Base-by-base conservation (phyloP, 1,140 invertebrate species). In the Helicorthomorpha holstii region DNA sequence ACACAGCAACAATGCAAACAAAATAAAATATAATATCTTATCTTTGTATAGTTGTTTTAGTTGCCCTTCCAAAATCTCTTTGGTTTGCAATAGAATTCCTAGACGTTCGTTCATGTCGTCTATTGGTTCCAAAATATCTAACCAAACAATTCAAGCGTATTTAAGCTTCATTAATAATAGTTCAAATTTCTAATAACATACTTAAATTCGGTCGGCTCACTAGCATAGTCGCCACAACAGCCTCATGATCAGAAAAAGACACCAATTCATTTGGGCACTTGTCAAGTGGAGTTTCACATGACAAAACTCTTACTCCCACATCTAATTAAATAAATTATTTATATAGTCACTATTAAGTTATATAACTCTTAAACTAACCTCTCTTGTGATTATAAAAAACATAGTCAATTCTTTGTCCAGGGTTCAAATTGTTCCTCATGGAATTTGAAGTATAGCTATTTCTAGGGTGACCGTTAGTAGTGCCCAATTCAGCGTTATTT, bases 181-280 rank as follows among this genome's bases (percentile, higher is more conserved):
- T 12, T 27, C 10, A 22, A 48, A 48, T 7, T 50, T 47, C 29
- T 45, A 46, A 47, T 43, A 50, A 10, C 3, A 48, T 41, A 50
- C 49, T 27, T 41, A 21, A 43, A 4, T n/a, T 26, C 2, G n/a
- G 48, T 45, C 55, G 57, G 16, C 49, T 64, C 27, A 77, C 57
- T 59, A 68, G 69, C 19, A 89, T 63, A 44, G 69, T 72, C 19
- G 81, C 75, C 53, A 73, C 65, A n/a, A 93, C 78, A n/a, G 84
- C 86, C 71, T 92, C 88, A 63, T 93, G 89, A 66, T 93, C 89
- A 0, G 88, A 92, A 67, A 81, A 92, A 61, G 85, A 87, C 58
- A 82, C 86, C 48, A 71, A 62, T 51, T 75, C 63, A 1, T 73
- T 73, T 10, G 85, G 83, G 42, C 92, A 77, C 58, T 79, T 72